Evolutionary conservation across 2,113 vertebrate species (phyloP).

Genomic region (Corythornis vintsioides): DNA sequence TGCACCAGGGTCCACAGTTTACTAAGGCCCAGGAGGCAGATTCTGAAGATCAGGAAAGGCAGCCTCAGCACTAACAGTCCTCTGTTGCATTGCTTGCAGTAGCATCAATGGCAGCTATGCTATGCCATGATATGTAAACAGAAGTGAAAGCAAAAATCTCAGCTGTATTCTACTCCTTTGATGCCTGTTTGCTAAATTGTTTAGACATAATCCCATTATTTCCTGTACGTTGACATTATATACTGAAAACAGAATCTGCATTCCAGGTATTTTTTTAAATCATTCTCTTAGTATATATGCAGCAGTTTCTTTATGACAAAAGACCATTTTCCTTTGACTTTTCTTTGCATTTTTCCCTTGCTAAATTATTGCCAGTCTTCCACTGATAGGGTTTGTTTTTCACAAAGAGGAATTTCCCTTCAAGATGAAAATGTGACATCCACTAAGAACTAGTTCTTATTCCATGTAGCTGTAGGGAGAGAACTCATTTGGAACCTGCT

Average conservation of each 20-base stretch:
- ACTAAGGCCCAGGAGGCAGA: background rate
- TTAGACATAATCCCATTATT: background rate
- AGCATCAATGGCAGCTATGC: background rate
- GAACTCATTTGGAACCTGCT: background rate
- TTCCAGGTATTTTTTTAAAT: background rate
- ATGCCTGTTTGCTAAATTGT: background rate
- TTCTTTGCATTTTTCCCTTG: background rate
- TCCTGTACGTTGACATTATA: background rate
- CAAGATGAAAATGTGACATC: background rate
- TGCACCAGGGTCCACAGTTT: background rate
- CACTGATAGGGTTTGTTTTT: background rate
- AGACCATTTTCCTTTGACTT: background rate
- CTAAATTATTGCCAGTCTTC: background rate
- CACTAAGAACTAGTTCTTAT: background rate
- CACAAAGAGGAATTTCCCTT: background rate
- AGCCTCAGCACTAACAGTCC: background rate
- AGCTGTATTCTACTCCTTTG: background rate
- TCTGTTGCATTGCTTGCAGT: background rate
- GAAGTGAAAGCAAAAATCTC: background rate
- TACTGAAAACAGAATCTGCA: background rate
- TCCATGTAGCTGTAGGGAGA: background rate
- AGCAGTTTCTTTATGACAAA: background rate
- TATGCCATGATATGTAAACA: background rate
- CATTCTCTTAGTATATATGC: background rate
- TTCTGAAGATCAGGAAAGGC: background rate